Base-by-base conservation (phyloP, 2,888 invertebrate species). In the Coecobrya sp. region DNA sequence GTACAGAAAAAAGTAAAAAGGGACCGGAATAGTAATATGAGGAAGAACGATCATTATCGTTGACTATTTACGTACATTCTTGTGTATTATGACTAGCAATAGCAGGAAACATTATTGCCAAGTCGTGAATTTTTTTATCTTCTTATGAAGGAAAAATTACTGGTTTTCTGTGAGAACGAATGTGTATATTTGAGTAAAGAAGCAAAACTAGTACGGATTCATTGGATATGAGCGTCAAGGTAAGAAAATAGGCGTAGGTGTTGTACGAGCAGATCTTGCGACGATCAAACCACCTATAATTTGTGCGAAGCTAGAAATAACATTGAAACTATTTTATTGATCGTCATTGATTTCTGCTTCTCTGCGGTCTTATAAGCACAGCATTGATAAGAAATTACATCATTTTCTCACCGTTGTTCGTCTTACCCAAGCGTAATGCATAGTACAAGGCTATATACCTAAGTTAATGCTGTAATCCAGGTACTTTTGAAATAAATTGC, bases 321-420 rank as follows among this genome's bases (percentile, higher is more conserved):
- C 86, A 76, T 79, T 89, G 85, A 55, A 87, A 89, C 87, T 36
- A 62, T 62, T 82, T 92, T 92, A 89, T 84, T 92, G 87, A 92
- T 92, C 87, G 68, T 82, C 81, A 87, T 76, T 87, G 87, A 87
- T 87, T 87, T 76, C 55, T 82, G 36, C 82, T 30, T 22, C 82
- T 73, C 13, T 86, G 86, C 30, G 49, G 68, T 86, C 52, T 42
- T 42, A 42, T 86, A 70, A 86, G 36, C 36, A 52, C 52, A n/a
- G n/a, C n/a, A n/a, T 79, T 8, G 79, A 49, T 79, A 52, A 82
- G 82, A 87, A 49, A 73, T 70, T 68, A 65, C 68, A 85, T 1
- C 85, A 85, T 68, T 68, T 84, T 85, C 85, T 85, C 85, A 85
- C 85, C 73, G 42, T 30, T 86, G 27, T 70, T 62, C 59, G 22